Base-by-base conservation (phyloP, 2,888 invertebrate species). In the Stenchaetothrips biformis region DNA sequence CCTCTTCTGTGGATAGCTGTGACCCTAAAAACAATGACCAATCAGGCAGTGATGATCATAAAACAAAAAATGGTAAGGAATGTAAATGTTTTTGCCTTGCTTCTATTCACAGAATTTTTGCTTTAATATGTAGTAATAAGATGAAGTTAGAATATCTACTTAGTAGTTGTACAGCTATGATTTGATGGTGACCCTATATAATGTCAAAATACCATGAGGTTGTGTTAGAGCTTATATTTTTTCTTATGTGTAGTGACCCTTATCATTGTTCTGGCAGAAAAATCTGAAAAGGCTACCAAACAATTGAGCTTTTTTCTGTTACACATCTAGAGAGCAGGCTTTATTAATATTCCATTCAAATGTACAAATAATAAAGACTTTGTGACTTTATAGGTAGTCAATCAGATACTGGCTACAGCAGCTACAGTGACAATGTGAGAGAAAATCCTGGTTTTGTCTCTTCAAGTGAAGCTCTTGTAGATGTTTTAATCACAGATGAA, bases 381-480 rank as follows among this genome's bases (percentile, higher is more conserved):
- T 67, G 67, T 21, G n/a, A 21, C 67, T 53, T 67, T 67, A 47
- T 84, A 87, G 87, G 87, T 82, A 87, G 86, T 25, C 85, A 86
- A 80, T 88, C 88, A 53, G 89, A 89, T 83, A 84, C 87, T 48
- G 88, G 89, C 18, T 89, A 89, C 83, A 87, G 86, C 82, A 89
- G 88, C 4, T 86, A 67, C 3, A 21, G 25, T 9, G 25, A 21
- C 67, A 67, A 21, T 67, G 8, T 67, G 9, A 67, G 25, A 67
- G 67, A 67, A 21, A 67, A 21, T 21, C 18, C 67, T 21, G 67
- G 21, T 21, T 67, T 67, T 67, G 7, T 21, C 21, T 21, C n/a
- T 67, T 21, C 67, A 67, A 67, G 21, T 67, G 67, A 21, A 21
- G 9, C 67, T 21, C 18, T 21, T 4, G 21, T 67, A 67, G 67